Evolutionary conservation across 1,140 invertebrate genomes (phyloP), one percentile per base, ranked within the genome.

Genomic region (Melanaphis sacchari): DNA sequence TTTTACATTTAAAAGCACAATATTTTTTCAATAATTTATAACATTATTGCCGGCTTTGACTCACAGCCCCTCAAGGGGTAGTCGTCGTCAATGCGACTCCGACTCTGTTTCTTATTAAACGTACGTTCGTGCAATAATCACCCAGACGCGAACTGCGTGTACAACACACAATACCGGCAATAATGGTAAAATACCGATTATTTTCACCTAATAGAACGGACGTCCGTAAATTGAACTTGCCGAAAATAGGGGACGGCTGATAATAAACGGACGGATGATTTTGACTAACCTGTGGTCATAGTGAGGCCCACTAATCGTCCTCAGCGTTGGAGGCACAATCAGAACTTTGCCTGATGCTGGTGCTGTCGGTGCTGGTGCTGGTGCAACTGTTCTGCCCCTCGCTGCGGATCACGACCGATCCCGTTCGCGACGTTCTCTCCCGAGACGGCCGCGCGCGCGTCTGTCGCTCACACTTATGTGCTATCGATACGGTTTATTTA

Each of bases 201-300:
- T 49, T 49, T 49, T 15, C 1, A 15, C 1, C 46, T 18, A 21
- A 49, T 49, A 2, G 46, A 49, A 3, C 18, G 46, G 46, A 49
- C 46, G 18, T 49, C 46, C 46, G 46, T 49, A 6, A 43, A 43
- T 9, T 8, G 9, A 49, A 49, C 46, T 11, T 18, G 46, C 46
- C 46, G n/a, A n/a, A 21, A 49, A 21, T 49, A 49, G 18, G 15
- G 46, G 46, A 21, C 2, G 46, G 2, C 18, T 15, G 46, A 49
- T 49, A 3, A 31, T 15, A 31, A 31, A 5, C 11, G 31, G 5
- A 6, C n/a, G 11, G 6, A 0, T 38, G 81, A 26, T 84, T 38
- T 36, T 18, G 21, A 88, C 87, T 88, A 88, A 88, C 87, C 87
- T 88, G 46, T 52, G 49, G 87, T 88, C 87, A 88, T 88, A 22